Evolutionary conservation across 2,797 vertebrate genomes (phyloP).

Genomic region (Pseudomugil tenellus): DNA sequence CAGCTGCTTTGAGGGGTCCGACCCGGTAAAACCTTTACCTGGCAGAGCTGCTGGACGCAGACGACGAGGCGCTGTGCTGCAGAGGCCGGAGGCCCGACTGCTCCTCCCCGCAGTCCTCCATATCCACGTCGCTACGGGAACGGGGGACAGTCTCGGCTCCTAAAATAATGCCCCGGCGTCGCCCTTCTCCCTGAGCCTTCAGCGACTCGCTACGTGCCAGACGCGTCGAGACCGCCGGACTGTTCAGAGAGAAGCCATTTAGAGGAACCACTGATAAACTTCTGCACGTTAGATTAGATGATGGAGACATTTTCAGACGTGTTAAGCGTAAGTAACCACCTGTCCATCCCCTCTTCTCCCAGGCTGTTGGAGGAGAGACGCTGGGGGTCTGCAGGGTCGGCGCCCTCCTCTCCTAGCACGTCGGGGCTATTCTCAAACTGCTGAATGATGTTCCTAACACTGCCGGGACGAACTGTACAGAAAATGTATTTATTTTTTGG

Average conservation of each 20-base stretch:
- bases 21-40: constrained; percentile 69
- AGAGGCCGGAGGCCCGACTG: constrained; percentile 84
- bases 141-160: constrained; percentile 89
- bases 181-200: constrained; percentile 92
- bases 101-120: constrained; percentile 89
- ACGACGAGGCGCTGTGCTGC: constrained; percentile 89
- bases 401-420: constrained; percentile 74
- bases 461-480: constrained; percentile 87
- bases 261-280: fast-evolving
- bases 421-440: constrained; percentile 91
- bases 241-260: constrained; percentile 51
- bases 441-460: constrained; percentile 93
- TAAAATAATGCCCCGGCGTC: constrained; percentile 79
- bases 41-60: constrained; percentile 89
- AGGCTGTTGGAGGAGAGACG: constrained; percentile 90
- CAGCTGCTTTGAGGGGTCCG: too few species aligned
- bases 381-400: constrained; percentile 75
- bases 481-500: neutral
- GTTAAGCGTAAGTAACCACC: constrained; percentile 55
- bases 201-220: constrained; percentile 92
- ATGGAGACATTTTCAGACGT: neutral
- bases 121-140: constrained; percentile 93
- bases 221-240: constrained; percentile 81
- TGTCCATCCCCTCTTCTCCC: constrained; percentile 88
- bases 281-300: neutral